A percentile compares a stretch with the other conserved stretches of the same genome.
phyloP scores from a whole-genome alignment of 2,113 vertebrate species.

The Cyanistes caeruleus region DNA sequence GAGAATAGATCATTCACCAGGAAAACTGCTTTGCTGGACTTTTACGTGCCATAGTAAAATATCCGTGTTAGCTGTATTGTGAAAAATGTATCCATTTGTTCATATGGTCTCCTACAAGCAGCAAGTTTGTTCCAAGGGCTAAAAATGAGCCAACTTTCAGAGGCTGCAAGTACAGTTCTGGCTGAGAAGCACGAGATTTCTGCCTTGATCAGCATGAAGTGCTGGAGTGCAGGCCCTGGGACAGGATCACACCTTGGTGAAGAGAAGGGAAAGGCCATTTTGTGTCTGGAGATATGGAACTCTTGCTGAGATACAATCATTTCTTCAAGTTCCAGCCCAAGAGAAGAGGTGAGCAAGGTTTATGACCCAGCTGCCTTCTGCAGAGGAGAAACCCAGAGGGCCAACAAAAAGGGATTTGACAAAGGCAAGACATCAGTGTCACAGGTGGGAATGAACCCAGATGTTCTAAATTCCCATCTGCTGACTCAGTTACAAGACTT shows the following conservation, averaged over 20 bases:
- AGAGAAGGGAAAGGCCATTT: background rate
- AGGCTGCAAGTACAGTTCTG: background rate
- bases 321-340: background rate
- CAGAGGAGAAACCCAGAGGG: background rate
- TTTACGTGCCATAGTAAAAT: background rate
- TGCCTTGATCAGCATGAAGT: background rate
- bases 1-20: background rate
- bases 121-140: background rate
- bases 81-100: constrained; percentile 16
- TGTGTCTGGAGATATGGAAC: background rate
- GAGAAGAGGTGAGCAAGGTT: background rate
- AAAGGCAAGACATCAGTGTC: background rate
- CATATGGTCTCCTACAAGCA: background rate
- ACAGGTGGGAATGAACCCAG: background rate
- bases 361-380: background rate
- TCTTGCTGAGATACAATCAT: background rate
- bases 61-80: background rate
- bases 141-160: background rate
- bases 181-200: background rate
- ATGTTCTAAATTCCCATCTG: background rate
- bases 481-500: background rate
- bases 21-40: constrained; percentile 19
- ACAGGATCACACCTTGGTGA: background rate
- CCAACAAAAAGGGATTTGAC: background rate
- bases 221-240: background rate